Evolutionary conservation across 92 coral and sea anemone species (phyloP), one percentile per base, ranked within the genome.

Genomic region (Siderastrea siderea): DNA sequence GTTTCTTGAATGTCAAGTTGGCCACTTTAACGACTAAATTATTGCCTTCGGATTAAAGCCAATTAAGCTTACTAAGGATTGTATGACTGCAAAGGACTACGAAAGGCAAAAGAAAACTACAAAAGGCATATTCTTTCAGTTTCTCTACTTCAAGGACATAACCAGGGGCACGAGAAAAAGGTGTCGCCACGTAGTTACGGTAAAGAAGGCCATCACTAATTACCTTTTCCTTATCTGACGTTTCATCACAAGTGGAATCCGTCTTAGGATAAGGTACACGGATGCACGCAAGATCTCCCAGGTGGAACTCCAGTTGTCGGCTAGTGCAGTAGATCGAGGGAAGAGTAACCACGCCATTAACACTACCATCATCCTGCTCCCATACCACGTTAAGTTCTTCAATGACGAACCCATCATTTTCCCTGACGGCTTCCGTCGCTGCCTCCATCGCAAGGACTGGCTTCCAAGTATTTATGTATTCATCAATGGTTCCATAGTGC

Each of bases 361-460:
- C 54, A 15, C n/a, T 38, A 15, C 47, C 87, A 4, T 71, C 77
- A 0, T 76, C 7, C 2, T 51, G 53, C 43, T 47, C 65, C 93
- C 91, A 88, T 19, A 7, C 77, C 54, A 77, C 79, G 16, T 59
- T 86, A 19, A 93, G 87, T 71, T 92, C 77, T 9, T 76, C 69
- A 49, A 97, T 90, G 11, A 93, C 77, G 71, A 94, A 92, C 7
- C 91, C 95, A 51, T 97, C 95, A 73, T 94, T 86, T 38, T 92
- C 94, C 46, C 62, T 62, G 7, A 97, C 96, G 2, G 99, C 98
- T 43, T 78, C 93, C 75, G 87, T 91, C 12, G 98, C 96, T 13
- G 94, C 91, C 63, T 97, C 99, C 90, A 97, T 94, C 55, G 94
- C 94, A 65, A 97, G 94, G 6, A 94, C 96, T 54, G 99, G 98